phyloP scores from a whole-genome alignment of 2,888 invertebrate genomes.

The Lacanobia wlatinum region DNA sequence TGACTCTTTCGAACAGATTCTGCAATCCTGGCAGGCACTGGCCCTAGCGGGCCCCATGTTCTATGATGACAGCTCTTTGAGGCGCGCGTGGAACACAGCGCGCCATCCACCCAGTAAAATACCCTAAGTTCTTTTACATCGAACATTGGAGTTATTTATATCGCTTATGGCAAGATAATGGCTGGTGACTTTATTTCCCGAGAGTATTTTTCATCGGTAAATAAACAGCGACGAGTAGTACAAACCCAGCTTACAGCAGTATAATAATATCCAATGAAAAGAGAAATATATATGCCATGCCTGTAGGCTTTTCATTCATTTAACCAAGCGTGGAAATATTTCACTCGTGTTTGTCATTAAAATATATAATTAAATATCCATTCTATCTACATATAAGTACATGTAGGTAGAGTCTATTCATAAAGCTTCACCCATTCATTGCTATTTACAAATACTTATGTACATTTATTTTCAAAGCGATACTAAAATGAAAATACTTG shows the following conservation, averaged over 20 bases:
- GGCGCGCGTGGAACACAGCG: too few relatives aligned
- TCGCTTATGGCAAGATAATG: not conserved
- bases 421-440: not conserved
- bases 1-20: too few relatives aligned
- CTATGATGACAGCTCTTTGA: too few relatives aligned
- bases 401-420: not conserved
- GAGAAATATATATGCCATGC: not conserved
- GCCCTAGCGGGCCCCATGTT: too few relatives aligned
- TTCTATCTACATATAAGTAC: not conserved
- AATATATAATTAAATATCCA: not conserved
- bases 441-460: not conserved
- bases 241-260: too few relatives aligned
- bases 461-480: not conserved
- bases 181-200: not conserved
- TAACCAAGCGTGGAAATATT: not conserved
- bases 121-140: not conserved
- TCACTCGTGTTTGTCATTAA: not conserved
- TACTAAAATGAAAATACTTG: not conserved
- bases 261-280: not conserved
- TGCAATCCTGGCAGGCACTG: too few relatives aligned
- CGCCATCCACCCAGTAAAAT: too few relatives aligned
- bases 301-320: not conserved
- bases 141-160: not conserved
- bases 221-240: not conserved
- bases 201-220: not conserved